phyloP scores from a whole-genome alignment of 2,797 vertebrate species.

The Morus bassanus region DNA sequence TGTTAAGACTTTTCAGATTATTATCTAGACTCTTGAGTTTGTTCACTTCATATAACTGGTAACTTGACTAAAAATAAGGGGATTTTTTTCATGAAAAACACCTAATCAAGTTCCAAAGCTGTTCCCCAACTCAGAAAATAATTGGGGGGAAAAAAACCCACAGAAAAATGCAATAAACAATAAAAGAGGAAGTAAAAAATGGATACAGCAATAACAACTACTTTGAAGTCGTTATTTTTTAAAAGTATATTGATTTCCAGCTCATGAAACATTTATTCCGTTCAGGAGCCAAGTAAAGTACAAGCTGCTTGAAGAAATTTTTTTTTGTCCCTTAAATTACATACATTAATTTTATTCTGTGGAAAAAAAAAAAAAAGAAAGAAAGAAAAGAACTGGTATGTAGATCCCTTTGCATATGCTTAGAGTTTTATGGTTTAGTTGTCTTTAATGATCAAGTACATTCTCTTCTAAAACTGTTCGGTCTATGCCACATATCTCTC shows the following conservation, averaged over 20 bases:
- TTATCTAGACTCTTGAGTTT: not conserved
- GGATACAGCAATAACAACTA: not conserved
- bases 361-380: too few species aligned
- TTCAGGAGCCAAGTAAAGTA: not conserved
- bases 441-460: not conserved
- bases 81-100: not conserved
- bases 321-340: not conserved
- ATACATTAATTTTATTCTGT: not conserved
- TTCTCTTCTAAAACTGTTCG: not conserved
- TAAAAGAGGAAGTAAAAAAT: not conserved
- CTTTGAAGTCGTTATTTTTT: not conserved
- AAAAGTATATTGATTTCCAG: not conserved
- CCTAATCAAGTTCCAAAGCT: not conserved
- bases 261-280: not conserved
- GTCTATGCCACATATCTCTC: not conserved
- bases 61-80: not conserved
- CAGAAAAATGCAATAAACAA: not conserved
- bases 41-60: not conserved
- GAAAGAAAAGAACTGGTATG: not conserved
- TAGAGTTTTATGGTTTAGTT: not conserved
- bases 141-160: not conserved
- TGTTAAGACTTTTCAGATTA: not conserved
- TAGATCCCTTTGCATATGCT: not conserved
- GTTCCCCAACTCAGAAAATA: not conserved
- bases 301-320: not conserved